Percentiles rank a stretch among this genome's conserved stretches.
phyloP scores from a whole-genome alignment of 2,888 invertebrate species.

The Deilephila elpenor region DNA sequence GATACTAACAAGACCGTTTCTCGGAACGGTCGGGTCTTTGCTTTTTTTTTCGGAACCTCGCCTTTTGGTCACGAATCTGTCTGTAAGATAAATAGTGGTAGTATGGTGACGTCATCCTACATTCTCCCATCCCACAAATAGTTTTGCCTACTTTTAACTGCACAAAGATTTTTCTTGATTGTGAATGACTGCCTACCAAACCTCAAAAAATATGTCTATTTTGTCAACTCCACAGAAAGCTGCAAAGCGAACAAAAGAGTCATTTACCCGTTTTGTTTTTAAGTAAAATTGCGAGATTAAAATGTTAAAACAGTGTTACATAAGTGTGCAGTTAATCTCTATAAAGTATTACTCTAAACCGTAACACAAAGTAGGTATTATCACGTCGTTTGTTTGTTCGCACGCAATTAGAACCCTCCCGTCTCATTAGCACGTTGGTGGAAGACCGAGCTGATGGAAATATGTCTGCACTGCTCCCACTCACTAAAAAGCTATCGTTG shows the following conservation, averaged over 20 bases:
- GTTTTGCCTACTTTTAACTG: not conserved
- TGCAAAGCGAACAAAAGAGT: not conserved
- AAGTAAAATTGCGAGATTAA: conserved; percentile 5
- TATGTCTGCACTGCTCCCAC: conserved; percentile 55
- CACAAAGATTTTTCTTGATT: not conserved
- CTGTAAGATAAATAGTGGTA: conserved; percentile 73
- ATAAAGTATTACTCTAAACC: conserved; percentile 38
- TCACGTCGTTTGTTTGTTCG: conserved; percentile 76
- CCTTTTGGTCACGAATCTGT: conserved; percentile 73
- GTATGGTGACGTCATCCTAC: conserved; percentile 61
- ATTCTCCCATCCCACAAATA: conserved; percentile 15
- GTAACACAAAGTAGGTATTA: conserved; percentile 67
- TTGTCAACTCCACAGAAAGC: no score
- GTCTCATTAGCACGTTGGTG: conserved; percentile 76
- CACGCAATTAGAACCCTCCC: conserved; percentile 79
- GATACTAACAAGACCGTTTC: conserved; percentile 76
- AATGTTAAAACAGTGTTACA: not conserved
- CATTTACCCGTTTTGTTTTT: not conserved
- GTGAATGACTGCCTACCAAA: no score
- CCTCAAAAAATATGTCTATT: no score
- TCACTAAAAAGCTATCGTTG: conserved; percentile 39
- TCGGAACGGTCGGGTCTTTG: conserved; percentile 67
- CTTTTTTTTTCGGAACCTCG: conserved; percentile 55
- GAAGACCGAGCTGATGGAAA: conserved; percentile 52
- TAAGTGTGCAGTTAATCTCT: conserved; percentile 20